phyloP scores from a whole-genome alignment of 1,140 invertebrate species.

The Psilanteris sp. region DNA sequence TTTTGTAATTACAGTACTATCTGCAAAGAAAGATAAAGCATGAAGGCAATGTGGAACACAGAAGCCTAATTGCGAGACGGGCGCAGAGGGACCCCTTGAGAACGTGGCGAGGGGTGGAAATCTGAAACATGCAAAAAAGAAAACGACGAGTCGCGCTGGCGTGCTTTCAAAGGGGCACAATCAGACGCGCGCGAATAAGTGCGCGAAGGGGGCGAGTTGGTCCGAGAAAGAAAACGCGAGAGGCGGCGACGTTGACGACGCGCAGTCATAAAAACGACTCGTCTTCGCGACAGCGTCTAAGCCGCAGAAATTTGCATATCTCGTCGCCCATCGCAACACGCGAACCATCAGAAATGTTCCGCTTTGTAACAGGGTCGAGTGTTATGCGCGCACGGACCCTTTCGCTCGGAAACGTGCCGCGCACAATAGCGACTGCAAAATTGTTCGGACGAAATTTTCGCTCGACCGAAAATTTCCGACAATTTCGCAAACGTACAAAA shows the following conservation, averaged over 20 bases:
- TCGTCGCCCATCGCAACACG: constrained; percentile 57
- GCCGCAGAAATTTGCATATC: constrained; percentile 62
- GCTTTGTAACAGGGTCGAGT: constrained; percentile 64
- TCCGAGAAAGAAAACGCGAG: constrained; percentile 27
- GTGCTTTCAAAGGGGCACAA: constrained; percentile 49
- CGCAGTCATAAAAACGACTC: constrained; percentile 61
- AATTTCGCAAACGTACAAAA: constrained; percentile 48
- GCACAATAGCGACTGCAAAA: constrained; percentile 55
- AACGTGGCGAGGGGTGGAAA: constrained; percentile 10
- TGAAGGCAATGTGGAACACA: constrained; percentile 24
- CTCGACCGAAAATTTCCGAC: constrained; percentile 41
- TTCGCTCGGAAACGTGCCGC: constrained; percentile 49
- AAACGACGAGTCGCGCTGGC: constrained; percentile 33
- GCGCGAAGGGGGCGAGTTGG: constrained; percentile 8
- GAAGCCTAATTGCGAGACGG: constrained; percentile 57
- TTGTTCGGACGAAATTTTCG: constrained; percentile 59
- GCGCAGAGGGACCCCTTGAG: constrained; percentile 7
- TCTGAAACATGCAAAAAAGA: constrained; percentile 52
- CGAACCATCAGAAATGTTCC: constrained; percentile 58
- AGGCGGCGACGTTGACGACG: constrained; percentile 19
- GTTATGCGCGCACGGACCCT: constrained; percentile 48
- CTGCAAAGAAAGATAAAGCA: constrained; percentile 25
- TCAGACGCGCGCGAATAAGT: constrained; percentile 34
- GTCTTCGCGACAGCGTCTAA: constrained; percentile 47
- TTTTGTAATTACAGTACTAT: constrained; percentile 27